A percentile compares a stretch with the other conserved stretches of the same genome.
Conservation (phyloP, 1,140 invertebrate species). For the Leptonema lineaticorne region DNA sequence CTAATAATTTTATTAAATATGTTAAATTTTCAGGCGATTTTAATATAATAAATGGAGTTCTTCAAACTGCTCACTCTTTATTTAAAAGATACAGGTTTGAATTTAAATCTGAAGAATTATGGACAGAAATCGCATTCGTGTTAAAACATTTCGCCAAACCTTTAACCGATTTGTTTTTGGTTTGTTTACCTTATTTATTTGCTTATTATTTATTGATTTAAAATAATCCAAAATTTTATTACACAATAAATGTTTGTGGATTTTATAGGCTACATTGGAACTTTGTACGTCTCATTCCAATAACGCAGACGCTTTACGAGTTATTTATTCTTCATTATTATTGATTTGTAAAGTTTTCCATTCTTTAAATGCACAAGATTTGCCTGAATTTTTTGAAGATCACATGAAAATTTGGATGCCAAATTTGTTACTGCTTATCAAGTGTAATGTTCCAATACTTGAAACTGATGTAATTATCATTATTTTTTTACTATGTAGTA, state of each 20-base stretch:
- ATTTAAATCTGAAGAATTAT: constrained; percentile 91
- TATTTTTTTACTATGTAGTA: background rate
- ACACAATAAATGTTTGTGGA: constrained; percentile 3
- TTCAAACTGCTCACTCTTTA: constrained; percentile 92
- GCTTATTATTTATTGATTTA: background rate
- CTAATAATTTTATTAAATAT: background rate
- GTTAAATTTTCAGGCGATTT: constrained; percentile 77
- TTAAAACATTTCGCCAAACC: constrained; percentile 91
- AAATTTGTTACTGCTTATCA: constrained; percentile 81
- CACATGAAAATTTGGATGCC: constrained; percentile 95
- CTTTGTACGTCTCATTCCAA: constrained; percentile 74
- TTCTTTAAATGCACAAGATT: constrained; percentile 93
- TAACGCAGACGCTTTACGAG: constrained; percentile 78
- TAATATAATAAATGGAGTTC: constrained; percentile 91
- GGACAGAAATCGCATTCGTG: constrained; percentile 97
- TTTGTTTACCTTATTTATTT: constrained; percentile 47
- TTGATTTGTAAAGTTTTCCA: constrained; percentile 96
- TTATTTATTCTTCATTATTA: constrained; percentile 88
- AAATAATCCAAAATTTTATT: background rate
- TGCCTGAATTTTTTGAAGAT: constrained; percentile 98
- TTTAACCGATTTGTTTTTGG: constrained; percentile 86
- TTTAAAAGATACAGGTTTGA: constrained; percentile 96
- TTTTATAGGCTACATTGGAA: constrained; percentile 77
- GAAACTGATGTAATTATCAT: constrained; percentile 60
- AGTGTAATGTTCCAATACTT: constrained; percentile 73